Percentiles rank a stretch among this genome's conserved stretches.
These are phyloP conservation scores for Heliconius aoede DNA, from an alignment of 2,888 invertebrate species.

Conservation along the genomic window DNA sequence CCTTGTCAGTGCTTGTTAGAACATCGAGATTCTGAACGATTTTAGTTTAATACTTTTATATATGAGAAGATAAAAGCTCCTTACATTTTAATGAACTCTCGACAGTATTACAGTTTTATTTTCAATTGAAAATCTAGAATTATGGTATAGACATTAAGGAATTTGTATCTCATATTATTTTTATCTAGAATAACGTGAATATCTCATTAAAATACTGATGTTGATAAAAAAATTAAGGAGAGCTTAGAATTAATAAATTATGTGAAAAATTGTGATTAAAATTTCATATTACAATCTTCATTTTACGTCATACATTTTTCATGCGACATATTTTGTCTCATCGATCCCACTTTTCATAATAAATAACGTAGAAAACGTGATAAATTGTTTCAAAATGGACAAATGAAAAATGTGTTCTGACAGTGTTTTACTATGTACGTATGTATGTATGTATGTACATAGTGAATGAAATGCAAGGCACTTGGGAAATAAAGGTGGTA, in stretches of 20 bases:
- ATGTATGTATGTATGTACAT: slow-evolving; percentile 51
- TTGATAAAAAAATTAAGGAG: neutral
- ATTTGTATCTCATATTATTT: neutral
- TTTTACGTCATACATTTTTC: slow-evolving; percentile 3
- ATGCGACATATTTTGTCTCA: slow-evolving; percentile 7
- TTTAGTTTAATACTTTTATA: slow-evolving; percentile 26
- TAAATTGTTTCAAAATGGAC: slow-evolving; percentile 35
- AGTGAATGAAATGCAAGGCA: slow-evolving; percentile 75
- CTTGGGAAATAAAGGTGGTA: slow-evolving; percentile 69
- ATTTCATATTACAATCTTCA: neutral
- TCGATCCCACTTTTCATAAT: slow-evolving; percentile 26
- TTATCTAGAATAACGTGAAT: neutral
- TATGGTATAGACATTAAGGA: neutral
- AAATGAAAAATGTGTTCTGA: slow-evolving; percentile 65
- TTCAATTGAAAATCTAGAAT: neutral
- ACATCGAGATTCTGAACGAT: slow-evolving; percentile 29
- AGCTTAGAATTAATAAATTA: neutral
- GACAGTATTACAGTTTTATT: slow-evolving; percentile 4
- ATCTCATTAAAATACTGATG: neutral
- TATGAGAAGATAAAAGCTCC: slow-evolving; percentile 8
- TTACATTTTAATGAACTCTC: slow-evolving; percentile 1
- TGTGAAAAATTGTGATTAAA: slow-evolving; percentile 7
- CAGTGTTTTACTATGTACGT: slow-evolving; percentile 51
- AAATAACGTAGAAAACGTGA: slow-evolving; percentile 28
- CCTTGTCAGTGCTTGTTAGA: slow-evolving; percentile 38